Evolutionary conservation across 1,140 invertebrate genomes (phyloP), one percentile per base, ranked within the genome.

Genomic region (Apolygus lucorum): DNA sequence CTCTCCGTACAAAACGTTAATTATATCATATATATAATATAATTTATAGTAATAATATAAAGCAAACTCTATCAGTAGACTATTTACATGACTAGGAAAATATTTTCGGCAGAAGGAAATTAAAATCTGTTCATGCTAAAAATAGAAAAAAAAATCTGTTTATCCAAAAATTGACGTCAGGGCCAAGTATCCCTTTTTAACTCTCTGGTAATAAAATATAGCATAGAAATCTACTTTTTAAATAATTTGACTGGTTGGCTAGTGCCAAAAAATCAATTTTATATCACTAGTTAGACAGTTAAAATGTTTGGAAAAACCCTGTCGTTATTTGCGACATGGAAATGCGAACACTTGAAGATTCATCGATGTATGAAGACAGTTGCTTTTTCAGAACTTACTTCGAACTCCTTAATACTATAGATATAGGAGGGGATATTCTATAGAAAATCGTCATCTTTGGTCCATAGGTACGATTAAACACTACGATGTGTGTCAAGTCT

Each of bases 281-380:
- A 59, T 59, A 59, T 59, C 54, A 59, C 54, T 59, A 59, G 54
- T 59, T n/a, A 59, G 54, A 59, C 54, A 59, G 54, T 59, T 59
- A 59, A 59, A 59, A 59, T 59, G 54, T 59, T 59, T 24, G 13
- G 4, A 59, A 49, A 14, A 59, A 59, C 54, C 54, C 54, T 59
- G 54, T 59, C 54, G 54, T 59, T 59, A 11, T 17, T 4, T 59
- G 11, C 54, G 54, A 59, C 54, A 59, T 59, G 54, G 54, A 59
- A 59, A 59, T 59, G 54, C 54, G 54, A 59, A 59, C 13, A 59
- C 54, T 59, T 59, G 54, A 59, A 59, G 54, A 59, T 59, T 59
- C 54, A 59, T 59, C 54, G 54, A 59, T 24, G 54, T 42, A 42
- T 42, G 34, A 42, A 42, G 34, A 42, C 54, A 59, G 54, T n/a